Percentiles rank a stretch among this genome's conserved stretches.
Conservation (phyloP, 92 coral and sea anemone genomes). For the Umimayanthus kanabou region DNA sequence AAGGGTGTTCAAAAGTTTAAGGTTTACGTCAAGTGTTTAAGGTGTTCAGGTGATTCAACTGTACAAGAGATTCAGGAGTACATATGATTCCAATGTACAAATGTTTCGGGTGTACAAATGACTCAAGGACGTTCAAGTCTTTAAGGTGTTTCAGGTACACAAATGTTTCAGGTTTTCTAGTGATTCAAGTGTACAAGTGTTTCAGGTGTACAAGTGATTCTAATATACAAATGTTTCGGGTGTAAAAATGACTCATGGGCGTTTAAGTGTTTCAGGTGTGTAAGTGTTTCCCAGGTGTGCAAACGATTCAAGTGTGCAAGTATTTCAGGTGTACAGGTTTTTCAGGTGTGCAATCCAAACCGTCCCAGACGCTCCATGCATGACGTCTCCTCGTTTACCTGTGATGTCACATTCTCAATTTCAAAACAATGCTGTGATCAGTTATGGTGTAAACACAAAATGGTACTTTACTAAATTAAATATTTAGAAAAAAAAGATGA, state of each 20-base stretch:
- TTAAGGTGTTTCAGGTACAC: background rate
- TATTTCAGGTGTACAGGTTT: background rate
- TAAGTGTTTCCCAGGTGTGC: background rate
- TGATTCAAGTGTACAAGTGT: background rate
- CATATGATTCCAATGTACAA: background rate
- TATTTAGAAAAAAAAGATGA: no score
- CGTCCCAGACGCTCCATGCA: slow-evolving; percentile 42
- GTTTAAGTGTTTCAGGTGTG: background rate
- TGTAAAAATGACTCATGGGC: background rate
- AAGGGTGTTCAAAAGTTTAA: no score
- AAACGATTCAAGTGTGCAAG: background rate
- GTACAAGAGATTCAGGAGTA: background rate
- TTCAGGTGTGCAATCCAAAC: slow-evolving; percentile 2
- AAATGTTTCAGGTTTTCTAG: background rate
- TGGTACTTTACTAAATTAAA: background rate
- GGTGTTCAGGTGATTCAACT: background rate
- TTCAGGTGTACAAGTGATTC: background rate
- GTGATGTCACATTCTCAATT: slow-evolving; percentile 38
- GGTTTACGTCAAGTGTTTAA: no score
- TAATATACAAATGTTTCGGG: background rate
- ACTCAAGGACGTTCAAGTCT: no score
- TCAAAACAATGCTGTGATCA: slow-evolving; percentile 38
- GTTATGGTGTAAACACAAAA: slow-evolving; percentile 39
- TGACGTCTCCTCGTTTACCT: slow-evolving; percentile 34
- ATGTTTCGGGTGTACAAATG: background rate